Conservation (phyloP, 2,888 invertebrate species). For the Lasioglossum leucozonium region DNA sequence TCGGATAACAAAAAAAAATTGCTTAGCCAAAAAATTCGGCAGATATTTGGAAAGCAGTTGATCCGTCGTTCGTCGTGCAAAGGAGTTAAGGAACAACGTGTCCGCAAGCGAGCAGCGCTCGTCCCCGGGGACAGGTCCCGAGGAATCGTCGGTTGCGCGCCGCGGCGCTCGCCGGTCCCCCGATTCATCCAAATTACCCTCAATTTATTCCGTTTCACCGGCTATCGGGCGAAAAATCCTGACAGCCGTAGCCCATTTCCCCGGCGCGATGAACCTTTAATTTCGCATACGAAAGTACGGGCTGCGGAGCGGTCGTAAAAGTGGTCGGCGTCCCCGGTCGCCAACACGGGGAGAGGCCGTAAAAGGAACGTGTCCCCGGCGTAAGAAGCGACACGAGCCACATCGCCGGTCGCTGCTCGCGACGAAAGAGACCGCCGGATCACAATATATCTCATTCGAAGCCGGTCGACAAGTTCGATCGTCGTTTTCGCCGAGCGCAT, state of each 20-base stretch:
- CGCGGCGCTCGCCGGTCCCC: not conserved
- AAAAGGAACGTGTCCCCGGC: slow-evolving; percentile 56
- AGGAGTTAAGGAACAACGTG: not conserved
- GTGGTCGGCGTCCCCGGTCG: slow-evolving; percentile 15
- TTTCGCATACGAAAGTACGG: slow-evolving; percentile 27
- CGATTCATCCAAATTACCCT: slow-evolving; percentile 25
- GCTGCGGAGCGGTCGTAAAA: slow-evolving; percentile 30
- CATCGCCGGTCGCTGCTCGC: slow-evolving; percentile 39
- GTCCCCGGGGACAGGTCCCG: slow-evolving; percentile 6
- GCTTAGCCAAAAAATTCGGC: not conserved
- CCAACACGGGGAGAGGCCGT: slow-evolving; percentile 42
- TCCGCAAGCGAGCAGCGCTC: not conserved
- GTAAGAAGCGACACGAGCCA: slow-evolving; percentile 62
- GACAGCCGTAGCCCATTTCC: slow-evolving; percentile 50
- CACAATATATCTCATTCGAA: slow-evolving; percentile 61
- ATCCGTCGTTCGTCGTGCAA: not conserved
- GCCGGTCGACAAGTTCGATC: slow-evolving; percentile 58
- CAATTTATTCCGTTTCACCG: slow-evolving; percentile 37
- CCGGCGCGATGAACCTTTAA: slow-evolving; percentile 53
- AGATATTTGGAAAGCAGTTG: not conserved
- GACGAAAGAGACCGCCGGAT: slow-evolving; percentile 58
- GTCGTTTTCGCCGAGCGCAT: slow-evolving; percentile 86
- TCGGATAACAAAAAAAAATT: not conserved
- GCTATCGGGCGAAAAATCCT: slow-evolving; percentile 49
- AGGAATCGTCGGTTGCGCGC: not conserved